These are phyloP conservation scores for Chymomyza amoena DNA, from an alignment of 2,888 invertebrate species.

Conservation along the genomic window DNA sequence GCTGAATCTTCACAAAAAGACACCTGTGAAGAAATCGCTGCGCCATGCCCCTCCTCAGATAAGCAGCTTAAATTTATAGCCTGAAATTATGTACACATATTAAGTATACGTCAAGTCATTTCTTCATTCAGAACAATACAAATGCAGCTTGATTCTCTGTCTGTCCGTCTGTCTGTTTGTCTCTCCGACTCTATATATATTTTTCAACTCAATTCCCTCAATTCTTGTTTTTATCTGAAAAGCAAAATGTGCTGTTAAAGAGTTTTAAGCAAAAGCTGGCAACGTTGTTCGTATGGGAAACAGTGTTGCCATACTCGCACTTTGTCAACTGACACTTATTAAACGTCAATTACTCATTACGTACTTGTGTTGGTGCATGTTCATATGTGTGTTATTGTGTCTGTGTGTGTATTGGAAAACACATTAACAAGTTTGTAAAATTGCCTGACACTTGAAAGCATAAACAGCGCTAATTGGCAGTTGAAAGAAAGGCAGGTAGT, in stretches of 20 bases:
- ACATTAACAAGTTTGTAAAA: constrained; percentile 22
- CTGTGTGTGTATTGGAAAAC: constrained; percentile 2
- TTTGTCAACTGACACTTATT: constrained; percentile 51
- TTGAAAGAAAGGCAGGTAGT: background rate
- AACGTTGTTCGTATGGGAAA: background rate
- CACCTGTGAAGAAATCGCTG: background rate
- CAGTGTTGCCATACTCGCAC: background rate
- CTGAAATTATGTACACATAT: background rate
- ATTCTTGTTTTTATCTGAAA: too few species aligned
- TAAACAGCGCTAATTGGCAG: constrained; percentile 42
- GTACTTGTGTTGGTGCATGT: constrained; percentile 32
- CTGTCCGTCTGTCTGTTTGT: background rate
- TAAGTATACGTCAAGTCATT: background rate
- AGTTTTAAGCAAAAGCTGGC: background rate
- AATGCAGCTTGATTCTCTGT: background rate
- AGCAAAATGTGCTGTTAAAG: background rate
- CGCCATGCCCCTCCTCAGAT: background rate
- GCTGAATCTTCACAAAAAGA: background rate
- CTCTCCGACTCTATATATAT: background rate
- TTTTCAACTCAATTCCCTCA: too few species aligned
- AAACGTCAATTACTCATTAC: constrained; percentile 55
- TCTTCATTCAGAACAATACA: background rate
- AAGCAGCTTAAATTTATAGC: background rate
- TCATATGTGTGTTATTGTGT: background rate
- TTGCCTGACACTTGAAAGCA: constrained; percentile 23